These are phyloP conservation scores for Hyposoter dolosus DNA, from an alignment of 2,888 invertebrate species.

Conservation along the genomic window DNA sequence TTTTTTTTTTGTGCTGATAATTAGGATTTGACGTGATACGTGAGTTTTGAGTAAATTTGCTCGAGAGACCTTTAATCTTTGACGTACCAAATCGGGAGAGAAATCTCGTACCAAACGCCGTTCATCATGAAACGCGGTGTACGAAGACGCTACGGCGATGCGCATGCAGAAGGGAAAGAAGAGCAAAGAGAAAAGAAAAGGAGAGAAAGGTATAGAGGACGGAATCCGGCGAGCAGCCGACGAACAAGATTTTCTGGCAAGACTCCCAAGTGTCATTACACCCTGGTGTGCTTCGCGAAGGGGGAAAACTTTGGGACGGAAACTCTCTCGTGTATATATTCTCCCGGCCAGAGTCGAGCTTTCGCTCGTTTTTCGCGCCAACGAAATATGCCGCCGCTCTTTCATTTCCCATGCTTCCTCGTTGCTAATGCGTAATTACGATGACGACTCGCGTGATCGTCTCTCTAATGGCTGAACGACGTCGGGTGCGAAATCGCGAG, in stretches of 20 bases:
- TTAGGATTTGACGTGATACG: constrained; percentile 20
- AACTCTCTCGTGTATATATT: constrained; percentile 27
- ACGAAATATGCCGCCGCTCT: constrained; percentile 30
- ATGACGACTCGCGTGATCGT: neutral
- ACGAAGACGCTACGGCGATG: neutral
- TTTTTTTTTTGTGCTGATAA: constrained; percentile 16
- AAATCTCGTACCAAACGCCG: constrained; percentile 3
- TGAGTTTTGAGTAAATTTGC: constrained; percentile 7
- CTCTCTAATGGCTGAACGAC: constrained; percentile 26
- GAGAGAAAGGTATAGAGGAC: constrained; percentile 30
- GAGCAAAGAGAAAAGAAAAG: neutral
- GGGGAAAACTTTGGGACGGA: constrained; percentile 43
- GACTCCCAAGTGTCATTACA: constrained; percentile 75
- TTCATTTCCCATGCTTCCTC: constrained; percentile 37
- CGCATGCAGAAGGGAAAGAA: neutral
- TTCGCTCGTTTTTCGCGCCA: constrained; percentile 54
- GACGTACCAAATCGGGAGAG: constrained; percentile 48
- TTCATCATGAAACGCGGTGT: constrained; percentile 8
- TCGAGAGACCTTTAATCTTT: constrained; percentile 17
- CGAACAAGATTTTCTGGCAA: constrained; percentile 68
- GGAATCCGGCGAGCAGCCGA: constrained; percentile 54
- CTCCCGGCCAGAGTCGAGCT: neutral
- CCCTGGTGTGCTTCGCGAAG: constrained; percentile 59
- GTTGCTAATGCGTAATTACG: constrained; percentile 38
- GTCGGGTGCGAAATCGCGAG: neutral